These are phyloP conservation scores for Horisme vitalbata DNA, from an alignment of 2,888 invertebrate species.

Conservation along the genomic window DNA sequence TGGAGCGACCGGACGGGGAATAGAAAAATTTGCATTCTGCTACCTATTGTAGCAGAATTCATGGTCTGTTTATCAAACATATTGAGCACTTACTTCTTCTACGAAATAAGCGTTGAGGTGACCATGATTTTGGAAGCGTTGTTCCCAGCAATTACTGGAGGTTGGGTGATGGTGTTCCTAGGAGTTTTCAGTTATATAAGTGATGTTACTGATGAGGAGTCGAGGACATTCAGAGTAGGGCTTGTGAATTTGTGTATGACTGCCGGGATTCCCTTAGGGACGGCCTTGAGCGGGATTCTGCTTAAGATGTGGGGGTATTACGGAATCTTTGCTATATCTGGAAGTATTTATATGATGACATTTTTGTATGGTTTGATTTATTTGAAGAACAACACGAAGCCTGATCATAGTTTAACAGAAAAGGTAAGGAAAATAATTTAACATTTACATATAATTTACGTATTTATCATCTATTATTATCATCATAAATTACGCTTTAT, in stretches of 20 bases:
- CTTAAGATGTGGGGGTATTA: constrained; percentile 67
- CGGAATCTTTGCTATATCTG: constrained; percentile 65
- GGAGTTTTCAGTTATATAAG: constrained; percentile 85
- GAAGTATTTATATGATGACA: constrained; percentile 63
- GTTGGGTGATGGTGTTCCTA: constrained; percentile 79
- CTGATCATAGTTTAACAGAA: constrained; percentile 40
- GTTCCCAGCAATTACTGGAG: constrained; percentile 80
- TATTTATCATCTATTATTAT: too few relatives aligned
- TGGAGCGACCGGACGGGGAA: constrained; percentile 84
- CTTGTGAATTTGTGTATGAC: constrained; percentile 83
- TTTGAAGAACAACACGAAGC: constrained; percentile 64
- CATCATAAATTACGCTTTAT: too few relatives aligned
- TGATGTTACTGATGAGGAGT: constrained; percentile 78
- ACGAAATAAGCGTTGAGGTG: constrained; percentile 77
- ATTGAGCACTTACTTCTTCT: constrained; percentile 78
- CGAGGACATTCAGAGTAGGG: constrained; percentile 83
- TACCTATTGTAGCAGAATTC: constrained; percentile 80
- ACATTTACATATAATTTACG: too few relatives aligned
- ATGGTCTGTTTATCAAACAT: constrained; percentile 73
- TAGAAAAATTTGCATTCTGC: constrained; percentile 80
- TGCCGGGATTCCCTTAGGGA: constrained; percentile 81
- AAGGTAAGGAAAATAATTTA: constrained; percentile 42
- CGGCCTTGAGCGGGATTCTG: constrained; percentile 79
- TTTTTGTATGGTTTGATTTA: constrained; percentile 60
- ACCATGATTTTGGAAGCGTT: constrained; percentile 79